Conservation (phyloP, 2,888 invertebrate species). For the Uropetala carovei region DNA sequence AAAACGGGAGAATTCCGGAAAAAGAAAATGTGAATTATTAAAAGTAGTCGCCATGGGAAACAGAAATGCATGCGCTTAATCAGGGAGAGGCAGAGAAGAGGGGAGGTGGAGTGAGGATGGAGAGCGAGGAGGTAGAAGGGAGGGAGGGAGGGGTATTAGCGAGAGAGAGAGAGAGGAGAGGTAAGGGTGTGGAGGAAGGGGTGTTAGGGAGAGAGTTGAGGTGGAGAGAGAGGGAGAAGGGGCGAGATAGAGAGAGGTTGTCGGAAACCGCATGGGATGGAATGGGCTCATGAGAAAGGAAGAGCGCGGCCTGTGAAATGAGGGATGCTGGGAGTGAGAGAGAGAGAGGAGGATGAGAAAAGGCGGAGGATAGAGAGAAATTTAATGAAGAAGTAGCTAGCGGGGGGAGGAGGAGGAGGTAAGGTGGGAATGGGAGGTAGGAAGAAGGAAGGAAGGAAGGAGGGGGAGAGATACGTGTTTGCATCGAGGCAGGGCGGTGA, state of each 20-base stretch:
- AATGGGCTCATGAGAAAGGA: not conserved
- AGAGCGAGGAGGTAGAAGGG: not conserved
- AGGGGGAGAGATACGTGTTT: not conserved
- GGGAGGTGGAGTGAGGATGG: not conserved
- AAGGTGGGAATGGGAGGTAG: not conserved
- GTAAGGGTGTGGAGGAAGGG: not conserved
- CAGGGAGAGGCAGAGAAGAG: not conserved
- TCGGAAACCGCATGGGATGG: slow-evolving; percentile 28
- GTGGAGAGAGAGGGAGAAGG: not conserved
- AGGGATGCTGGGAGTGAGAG: not conserved
- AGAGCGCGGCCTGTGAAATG: not conserved
- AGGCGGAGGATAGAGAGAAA: slow-evolving; percentile 38
- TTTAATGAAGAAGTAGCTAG: slow-evolving; percentile 43
- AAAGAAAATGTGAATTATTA: slow-evolving; percentile 21
- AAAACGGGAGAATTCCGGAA: not conserved
- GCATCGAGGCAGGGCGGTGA: not conserved
- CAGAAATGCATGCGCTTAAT: slow-evolving; percentile 30
- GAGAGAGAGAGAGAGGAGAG: not conserved
- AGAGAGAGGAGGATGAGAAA: slow-evolving; percentile 21
- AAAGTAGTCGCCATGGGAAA: slow-evolving; percentile 40
- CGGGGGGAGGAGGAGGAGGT: not conserved
- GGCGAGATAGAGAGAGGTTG: not conserved
- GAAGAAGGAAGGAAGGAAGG: not conserved
- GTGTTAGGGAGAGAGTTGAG: not conserved
- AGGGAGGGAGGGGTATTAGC: not conserved